phyloP scores from a whole-genome alignment of 2,797 vertebrate genomes.

The Apodemus agrarius region DNA sequence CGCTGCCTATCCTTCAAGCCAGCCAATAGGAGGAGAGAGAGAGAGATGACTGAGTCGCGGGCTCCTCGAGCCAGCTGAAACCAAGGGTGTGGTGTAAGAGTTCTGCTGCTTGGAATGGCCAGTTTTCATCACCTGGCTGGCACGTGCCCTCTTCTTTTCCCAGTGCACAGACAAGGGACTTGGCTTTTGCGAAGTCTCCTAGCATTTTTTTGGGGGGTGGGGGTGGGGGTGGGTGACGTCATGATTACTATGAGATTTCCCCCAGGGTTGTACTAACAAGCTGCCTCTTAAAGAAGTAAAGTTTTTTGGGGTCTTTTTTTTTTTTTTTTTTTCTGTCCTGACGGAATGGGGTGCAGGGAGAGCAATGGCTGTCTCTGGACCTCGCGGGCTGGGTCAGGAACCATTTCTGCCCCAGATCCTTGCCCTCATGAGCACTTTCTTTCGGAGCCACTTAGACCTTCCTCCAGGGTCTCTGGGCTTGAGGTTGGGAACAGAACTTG shows the following conservation, averaged over 20 bases:
- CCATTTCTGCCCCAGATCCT: not conserved
- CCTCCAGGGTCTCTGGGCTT: not conserved
- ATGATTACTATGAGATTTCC: not conserved
- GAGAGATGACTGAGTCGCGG: not conserved
- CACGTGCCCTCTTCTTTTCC: slow-evolving; percentile 1
- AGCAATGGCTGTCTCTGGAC: not conserved
- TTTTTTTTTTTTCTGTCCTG: slow-evolving; percentile 11
- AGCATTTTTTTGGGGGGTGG: not conserved
- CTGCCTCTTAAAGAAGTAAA: slow-evolving; percentile 18
- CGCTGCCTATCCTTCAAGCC: not conserved
- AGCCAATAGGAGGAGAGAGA: not conserved
- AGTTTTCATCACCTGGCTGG: not conserved
- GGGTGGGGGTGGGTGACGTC: not conserved
- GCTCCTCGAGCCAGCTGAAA: not conserved
- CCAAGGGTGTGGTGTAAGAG: not conserved
- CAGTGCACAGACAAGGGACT: not conserved
- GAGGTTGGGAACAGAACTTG: not conserved
- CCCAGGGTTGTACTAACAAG: slow-evolving; percentile 36
- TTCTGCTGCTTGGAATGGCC: not conserved
- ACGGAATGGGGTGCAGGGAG: not conserved
- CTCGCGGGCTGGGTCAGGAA: not conserved
- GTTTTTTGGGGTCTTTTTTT: not conserved
- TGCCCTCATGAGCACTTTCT: not conserved
- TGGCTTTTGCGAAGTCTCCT: slow-evolving; percentile 23
- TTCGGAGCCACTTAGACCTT: not conserved